Conservation (phyloP, 2,888 invertebrate genomes). For the Mechanitis mazaeus region DNA sequence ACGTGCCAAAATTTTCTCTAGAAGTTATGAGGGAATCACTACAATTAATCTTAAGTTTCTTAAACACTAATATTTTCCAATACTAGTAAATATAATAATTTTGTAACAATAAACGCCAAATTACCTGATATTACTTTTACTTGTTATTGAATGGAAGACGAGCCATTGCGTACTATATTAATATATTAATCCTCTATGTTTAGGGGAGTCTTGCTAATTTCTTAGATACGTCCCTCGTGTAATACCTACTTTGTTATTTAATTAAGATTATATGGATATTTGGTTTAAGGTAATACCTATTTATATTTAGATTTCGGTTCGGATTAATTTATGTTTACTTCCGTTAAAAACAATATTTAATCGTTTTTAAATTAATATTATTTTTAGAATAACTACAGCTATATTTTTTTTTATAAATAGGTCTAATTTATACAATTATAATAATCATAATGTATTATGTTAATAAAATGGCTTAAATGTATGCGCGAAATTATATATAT, state of each 20-base stretch:
- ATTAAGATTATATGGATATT: constrained; percentile 32
- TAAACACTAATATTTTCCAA: too few species aligned
- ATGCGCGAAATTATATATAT: too few species aligned
- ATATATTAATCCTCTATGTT: constrained; percentile 53
- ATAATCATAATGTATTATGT: too few species aligned
- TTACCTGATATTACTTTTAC: constrained; percentile 7
- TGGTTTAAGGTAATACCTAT: background rate
- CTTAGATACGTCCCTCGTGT: constrained; percentile 41
- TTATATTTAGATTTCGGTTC: background rate
- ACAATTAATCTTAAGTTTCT: too few species aligned
- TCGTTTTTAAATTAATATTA: too few species aligned
- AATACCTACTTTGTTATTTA: constrained; percentile 37
- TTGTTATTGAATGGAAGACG: constrained; percentile 26
- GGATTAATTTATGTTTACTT: too few species aligned
- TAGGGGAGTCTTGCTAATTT: constrained; percentile 50
- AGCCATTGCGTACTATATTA: constrained; percentile 35
- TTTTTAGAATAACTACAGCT: too few species aligned
- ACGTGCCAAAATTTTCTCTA: too few species aligned
- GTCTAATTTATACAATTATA: too few species aligned
- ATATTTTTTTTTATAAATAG: too few species aligned
- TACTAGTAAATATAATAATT: background rate
- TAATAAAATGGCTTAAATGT: too few species aligned
- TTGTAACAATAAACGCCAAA: background rate
- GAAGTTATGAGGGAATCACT: too few species aligned
- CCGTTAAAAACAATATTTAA: constrained; percentile 1